Evolutionary conservation across 2,888 invertebrate genomes (phyloP).

Genomic region (Myopa tessellatipennis): DNA sequence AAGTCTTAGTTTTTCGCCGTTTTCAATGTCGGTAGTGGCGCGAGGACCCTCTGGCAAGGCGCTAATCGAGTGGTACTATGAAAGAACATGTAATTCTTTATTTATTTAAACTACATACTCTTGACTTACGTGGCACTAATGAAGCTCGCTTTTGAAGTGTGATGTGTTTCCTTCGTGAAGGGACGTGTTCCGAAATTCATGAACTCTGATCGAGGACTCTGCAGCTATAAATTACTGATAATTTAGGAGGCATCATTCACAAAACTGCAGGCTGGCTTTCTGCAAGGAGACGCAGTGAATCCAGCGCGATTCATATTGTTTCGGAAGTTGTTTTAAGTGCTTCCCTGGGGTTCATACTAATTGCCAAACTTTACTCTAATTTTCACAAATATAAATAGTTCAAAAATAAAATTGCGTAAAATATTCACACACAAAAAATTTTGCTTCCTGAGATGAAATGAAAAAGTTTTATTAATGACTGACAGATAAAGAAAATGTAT

Average conservation of each 20-base stretch:
- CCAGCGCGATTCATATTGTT: background rate
- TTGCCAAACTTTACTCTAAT: background rate
- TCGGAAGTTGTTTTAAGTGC: background rate
- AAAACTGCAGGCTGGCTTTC: conserved; percentile 43
- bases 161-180: conserved; percentile 34
- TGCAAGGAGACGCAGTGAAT: background rate
- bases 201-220: conserved; percentile 41
- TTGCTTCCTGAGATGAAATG: no score
- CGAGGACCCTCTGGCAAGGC: conserved; percentile 42
- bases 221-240: conserved; percentile 37
- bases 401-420: no score
- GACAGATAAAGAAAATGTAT: no score
- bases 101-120: background rate
- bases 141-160: conserved; percentile 46
- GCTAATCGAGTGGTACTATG: conserved; percentile 2
- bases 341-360: conserved; percentile 37
- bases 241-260: conserved; percentile 41
- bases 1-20: conserved; percentile 46
- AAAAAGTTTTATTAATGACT: no score
- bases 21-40: conserved; percentile 41
- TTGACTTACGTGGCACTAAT: conserved; percentile 45
- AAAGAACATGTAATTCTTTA: background rate
- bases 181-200: conserved; percentile 38
- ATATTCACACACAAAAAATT: no score
- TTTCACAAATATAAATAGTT: no score